Base-by-base conservation (phyloP, 1,140 invertebrate genomes). In the Calliopsis andreniformis region DNA sequence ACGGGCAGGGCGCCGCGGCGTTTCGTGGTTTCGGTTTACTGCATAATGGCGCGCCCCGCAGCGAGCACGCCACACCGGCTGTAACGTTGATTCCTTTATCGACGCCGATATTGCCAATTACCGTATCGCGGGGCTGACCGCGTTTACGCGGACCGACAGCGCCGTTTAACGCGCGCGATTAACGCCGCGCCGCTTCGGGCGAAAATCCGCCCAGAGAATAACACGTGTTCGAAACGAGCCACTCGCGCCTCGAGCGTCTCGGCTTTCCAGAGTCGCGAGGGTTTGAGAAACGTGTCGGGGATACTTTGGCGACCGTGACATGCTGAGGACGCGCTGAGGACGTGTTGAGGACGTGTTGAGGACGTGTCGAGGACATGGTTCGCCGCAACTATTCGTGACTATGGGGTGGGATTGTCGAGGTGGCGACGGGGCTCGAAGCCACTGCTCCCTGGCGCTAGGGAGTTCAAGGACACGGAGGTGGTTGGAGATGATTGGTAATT, bases 21-120 rank as follows among this genome's bases (percentile, higher is more conserved):
- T 89, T 85, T 84, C 79, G 86, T 49, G 87, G 84, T 87, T 85
- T 85, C 71, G 72, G 86, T 88, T 88, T 87, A 76, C 85, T 89
- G 88, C 88, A 87, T 88, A 88, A 90, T 90, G 88, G 85, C 79
- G 79, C 80, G 80, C 76, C 80, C 81, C 78, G 73, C 81, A 56
- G 30, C 25, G 58, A 12, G 35, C 35, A 10, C 35, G 35, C 35
- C 4, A 3, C 35, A 39, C 35, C 35, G 4, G 42, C 59, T 51
- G 80, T 72, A 79, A 78, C 82, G 80, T 72, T 86, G 85, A 87
- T 88, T 88, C 86, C 88, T 88, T 89, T 88, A 88, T 88, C 83
- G 76, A 66, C 71, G 79, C 59, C 85, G 83, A 88, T 87, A 89
- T 90, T 89, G 87, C 76, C 87, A 89, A 89, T 90, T 89, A 89